Percentiles rank a stretch among this genome's conserved stretches.
Evolutionary conservation across 2,797 vertebrate species (phyloP).

Genomic region (Cuniculus paca): DNA sequence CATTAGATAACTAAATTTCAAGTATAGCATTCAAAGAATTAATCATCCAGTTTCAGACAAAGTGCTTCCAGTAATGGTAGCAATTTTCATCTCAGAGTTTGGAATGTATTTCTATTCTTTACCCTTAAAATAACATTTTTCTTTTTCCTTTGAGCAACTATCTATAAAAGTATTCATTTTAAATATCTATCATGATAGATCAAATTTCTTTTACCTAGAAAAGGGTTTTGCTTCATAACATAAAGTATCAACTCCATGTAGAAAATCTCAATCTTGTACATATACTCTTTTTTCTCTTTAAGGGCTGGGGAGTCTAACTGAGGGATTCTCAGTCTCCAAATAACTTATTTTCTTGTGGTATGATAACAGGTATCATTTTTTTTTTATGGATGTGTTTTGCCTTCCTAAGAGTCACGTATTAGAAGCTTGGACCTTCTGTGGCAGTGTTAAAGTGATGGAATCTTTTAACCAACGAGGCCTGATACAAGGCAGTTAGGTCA

Average conservation of each 20-base stretch:
- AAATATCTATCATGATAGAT: background rate
- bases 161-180: background rate
- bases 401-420: background rate
- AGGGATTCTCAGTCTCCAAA: background rate
- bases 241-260: background rate
- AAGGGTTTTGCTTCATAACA: background rate
- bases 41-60: background rate
- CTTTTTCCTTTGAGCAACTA: background rate
- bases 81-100: background rate
- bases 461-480: background rate
- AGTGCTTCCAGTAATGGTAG: background rate
- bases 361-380: background rate
- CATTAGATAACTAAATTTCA: slow-evolving; percentile 7
- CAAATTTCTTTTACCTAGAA: background rate
- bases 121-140: background rate
- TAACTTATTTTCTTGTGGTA: background rate
- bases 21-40: background rate
- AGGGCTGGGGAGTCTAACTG: too few relatives aligned
- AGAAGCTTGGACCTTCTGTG: background rate
- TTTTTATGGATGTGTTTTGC: background rate
- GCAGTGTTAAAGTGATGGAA: background rate
- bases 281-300: background rate
- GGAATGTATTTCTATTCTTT: background rate
- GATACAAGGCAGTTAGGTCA: background rate
- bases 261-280: background rate